These are phyloP conservation scores for Lochmaea capreae DNA, from an alignment of 2,888 invertebrate species.

Conservation along the genomic window DNA sequence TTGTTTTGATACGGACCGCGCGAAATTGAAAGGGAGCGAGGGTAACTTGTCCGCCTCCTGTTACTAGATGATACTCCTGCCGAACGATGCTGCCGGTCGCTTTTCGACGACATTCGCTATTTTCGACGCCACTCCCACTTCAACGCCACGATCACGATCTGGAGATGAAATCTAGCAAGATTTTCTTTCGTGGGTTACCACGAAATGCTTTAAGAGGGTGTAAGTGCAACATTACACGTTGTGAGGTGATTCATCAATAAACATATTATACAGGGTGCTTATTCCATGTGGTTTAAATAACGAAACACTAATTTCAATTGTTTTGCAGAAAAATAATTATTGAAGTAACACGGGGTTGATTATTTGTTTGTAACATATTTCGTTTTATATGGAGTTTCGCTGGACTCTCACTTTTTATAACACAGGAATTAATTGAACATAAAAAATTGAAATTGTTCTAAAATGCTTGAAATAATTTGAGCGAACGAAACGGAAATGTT, in stretches of 20 bases:
- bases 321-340: no score
- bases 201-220: constrained; percentile 21
- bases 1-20: constrained; percentile 59
- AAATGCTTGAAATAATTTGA: no score
- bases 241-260: background rate
- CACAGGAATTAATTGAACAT: no score
- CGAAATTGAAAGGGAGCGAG: constrained; percentile 62
- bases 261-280: background rate
- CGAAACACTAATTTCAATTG: no score
- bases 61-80: constrained; percentile 40
- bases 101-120: constrained; percentile 23
- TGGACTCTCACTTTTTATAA: no score
- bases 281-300: background rate
- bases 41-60: constrained; percentile 61
- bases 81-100: constrained; percentile 12
- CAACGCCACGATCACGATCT: constrained; percentile 24
- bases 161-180: constrained; percentile 26
- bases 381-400: no score
- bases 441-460: no score
- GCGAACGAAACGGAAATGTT: no score
- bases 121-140: constrained; percentile 33
- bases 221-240: background rate
- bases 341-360: no score
- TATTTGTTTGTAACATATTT: no score
- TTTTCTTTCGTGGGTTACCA: constrained; percentile 25